A percentile compares a stretch with the other conserved stretches of the same genome.
These are phyloP conservation scores for Orthonychiurus folsomi DNA, from an alignment of 2,888 invertebrate species.

Conservation along the genomic window DNA sequence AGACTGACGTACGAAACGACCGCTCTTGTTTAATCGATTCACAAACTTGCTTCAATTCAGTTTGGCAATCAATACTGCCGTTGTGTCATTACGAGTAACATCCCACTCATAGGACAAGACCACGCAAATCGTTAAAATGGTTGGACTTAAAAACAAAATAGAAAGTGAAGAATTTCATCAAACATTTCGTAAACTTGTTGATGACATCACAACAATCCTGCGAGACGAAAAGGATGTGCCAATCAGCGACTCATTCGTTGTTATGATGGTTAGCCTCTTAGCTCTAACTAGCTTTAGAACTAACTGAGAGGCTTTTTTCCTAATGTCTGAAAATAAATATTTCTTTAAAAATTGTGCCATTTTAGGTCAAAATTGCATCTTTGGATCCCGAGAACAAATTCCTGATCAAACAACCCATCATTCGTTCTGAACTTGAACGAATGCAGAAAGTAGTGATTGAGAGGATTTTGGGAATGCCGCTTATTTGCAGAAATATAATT, in stretches of 20 bases:
- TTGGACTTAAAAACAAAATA: neutral
- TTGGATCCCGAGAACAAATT: slow-evolving; percentile 33
- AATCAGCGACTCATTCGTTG: slow-evolving; percentile 21
- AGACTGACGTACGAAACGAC: no score
- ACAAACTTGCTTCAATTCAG: no score
- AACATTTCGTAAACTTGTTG: slow-evolving; percentile 18
- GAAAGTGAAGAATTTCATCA: neutral
- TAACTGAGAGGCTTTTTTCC: slow-evolving; percentile 1
- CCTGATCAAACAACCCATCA: slow-evolving; percentile 23
- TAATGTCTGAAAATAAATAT: neutral
- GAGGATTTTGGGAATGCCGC: slow-evolving; percentile 24
- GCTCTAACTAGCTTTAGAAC: no score
- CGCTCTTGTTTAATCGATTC: no score
- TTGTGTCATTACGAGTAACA: neutral
- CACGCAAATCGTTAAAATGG: neutral
- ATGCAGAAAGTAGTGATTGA: slow-evolving; percentile 23
- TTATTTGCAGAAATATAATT: slow-evolving; percentile 23
- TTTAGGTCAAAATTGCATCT: slow-evolving; percentile 28
- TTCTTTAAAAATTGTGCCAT: neutral
- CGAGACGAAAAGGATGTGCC: slow-evolving; percentile 11
- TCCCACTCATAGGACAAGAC: neutral
- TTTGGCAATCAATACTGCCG: neutral
- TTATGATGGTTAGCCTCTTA: slow-evolving; percentile 33
- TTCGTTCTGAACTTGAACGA: slow-evolving; percentile 21
- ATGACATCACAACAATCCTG: slow-evolving; percentile 16